These are phyloP conservation scores for Mirounga angustirostris DNA, from an alignment of 2,113 vertebrate species.

Conservation along the genomic window DNA sequence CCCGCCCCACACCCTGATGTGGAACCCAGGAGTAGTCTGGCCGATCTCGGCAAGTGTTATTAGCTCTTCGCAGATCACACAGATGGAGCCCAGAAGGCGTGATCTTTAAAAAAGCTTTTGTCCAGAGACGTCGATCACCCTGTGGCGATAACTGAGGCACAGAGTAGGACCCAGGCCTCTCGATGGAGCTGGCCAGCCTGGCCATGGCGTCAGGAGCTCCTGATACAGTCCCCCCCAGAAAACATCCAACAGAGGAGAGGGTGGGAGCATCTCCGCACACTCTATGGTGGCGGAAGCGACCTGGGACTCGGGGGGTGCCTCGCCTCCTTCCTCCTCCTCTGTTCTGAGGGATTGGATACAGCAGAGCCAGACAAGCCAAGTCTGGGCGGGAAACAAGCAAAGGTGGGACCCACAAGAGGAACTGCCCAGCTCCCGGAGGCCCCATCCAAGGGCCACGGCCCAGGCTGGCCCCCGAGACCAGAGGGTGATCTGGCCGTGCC, in stretches of 20 bases:
- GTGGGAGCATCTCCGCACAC: background rate
- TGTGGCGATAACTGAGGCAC: fast-evolving
- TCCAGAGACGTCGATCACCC: background rate
- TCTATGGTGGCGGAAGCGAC: background rate
- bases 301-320: background rate
- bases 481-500: no score
- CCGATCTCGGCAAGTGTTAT: background rate
- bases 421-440: background rate
- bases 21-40: background rate
- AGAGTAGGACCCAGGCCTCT: background rate
- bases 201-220: background rate
- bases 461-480: background rate
- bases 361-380: background rate
- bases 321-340: background rate
- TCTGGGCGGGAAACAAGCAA: fast-evolving
- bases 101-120: background rate
- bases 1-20: background rate
- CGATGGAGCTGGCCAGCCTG: background rate
- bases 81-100: fast-evolving
- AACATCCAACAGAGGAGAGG: background rate
- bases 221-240: fast-evolving
- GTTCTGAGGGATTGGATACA: background rate
- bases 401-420: background rate
- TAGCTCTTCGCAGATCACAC: background rate
- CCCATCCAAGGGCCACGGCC: background rate